Evolutionary conservation across 2,888 invertebrate species (phyloP), one percentile per base, ranked within the genome.

Genomic region (Sarcophaga subvicina): DNA sequence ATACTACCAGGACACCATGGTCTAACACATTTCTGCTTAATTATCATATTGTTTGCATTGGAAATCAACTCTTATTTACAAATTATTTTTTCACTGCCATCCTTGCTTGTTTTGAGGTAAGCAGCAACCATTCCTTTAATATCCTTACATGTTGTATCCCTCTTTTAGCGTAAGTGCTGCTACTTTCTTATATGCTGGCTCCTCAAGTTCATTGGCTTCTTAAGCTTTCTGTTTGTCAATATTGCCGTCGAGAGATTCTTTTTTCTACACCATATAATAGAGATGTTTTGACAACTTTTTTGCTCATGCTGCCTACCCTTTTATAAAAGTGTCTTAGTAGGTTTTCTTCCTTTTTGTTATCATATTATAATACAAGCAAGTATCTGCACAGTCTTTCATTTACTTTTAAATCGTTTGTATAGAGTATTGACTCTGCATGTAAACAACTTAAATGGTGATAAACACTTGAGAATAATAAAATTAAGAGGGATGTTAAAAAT

Each of bases 151-250:
- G 0, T 20, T 20, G 20, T 20, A 20, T 20, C 20, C 20, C 1
- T 20, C 1, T 20, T 20, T 20, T 20, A 20, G 20, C 20, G 20
- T 20, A 20, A 22, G 1, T 22, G 22, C 22, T 1, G 22, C 25
- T 17, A 3, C 22, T 63, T 11, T 5, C 20, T 20, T 67, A 20
- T 62, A 14, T 11, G 37, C 8, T 37, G 37, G 8, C 37, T 17
- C 17, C 11, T 47, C 67, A 69, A 78, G 69, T 78, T 78, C 77
- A 78, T 78, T 78, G 77, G 77, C 77, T 78, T 69, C 69, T 69
- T 78, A 69, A 78, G 77, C 45, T 67, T 78, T 69, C 4, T 69
- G 69, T 69, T 59, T 69, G 22, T 69, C 45, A 69, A 60, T 47
- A 78, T 47, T 60, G 60, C 69, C 69, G 47, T 60, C 20, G 22